Conservation (phyloP, 2,888 invertebrate species). For the Agrotis exclamationis region DNA sequence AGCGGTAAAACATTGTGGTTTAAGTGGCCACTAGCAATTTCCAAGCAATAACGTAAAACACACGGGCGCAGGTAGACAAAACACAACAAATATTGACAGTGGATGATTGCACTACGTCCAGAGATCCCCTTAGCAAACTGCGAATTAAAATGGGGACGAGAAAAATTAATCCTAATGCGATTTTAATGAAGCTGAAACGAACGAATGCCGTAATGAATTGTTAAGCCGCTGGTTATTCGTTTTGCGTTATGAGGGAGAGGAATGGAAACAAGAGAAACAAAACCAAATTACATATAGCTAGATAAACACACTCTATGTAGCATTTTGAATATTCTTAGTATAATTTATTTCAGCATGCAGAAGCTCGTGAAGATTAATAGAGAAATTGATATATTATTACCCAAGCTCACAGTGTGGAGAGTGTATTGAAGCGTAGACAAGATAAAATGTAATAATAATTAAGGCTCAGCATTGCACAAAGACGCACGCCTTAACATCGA, state of each 20-base stretch:
- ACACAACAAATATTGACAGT: constrained; percentile 89
- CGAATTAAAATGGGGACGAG: constrained; percentile 90
- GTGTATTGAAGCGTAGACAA: constrained; percentile 77
- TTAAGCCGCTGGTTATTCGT: constrained; percentile 85
- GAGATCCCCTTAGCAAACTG: constrained; percentile 88
- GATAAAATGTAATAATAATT: constrained; percentile 89
- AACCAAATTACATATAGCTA: constrained; percentile 47
- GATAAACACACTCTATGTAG: constrained; percentile 40
- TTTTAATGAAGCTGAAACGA: constrained; percentile 91
- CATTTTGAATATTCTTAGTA: constrained; percentile 58
- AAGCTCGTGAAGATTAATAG: constrained; percentile 68
- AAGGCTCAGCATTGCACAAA: constrained; percentile 87
- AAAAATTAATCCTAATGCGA: constrained; percentile 91
- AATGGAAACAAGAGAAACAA: constrained; percentile 74
- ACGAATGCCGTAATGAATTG: constrained; percentile 90
- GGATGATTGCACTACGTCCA: constrained; percentile 88
- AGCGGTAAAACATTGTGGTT: constrained; percentile 49
- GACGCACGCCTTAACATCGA: constrained; percentile 87
- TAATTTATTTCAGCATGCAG: constrained; percentile 65
- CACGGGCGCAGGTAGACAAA: constrained; percentile 82
- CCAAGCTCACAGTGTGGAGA: constrained; percentile 63
- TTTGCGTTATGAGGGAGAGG: constrained; percentile 76
- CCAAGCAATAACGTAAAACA: constrained; percentile 77
- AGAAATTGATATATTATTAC: constrained; percentile 70
- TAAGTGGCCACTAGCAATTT: constrained; percentile 62